A percentile compares a stretch with the other conserved stretches of the same genome.
These are phyloP conservation scores for Conomelus anceps DNA, from an alignment of 2,888 invertebrate genomes.

Conservation along the genomic window DNA sequence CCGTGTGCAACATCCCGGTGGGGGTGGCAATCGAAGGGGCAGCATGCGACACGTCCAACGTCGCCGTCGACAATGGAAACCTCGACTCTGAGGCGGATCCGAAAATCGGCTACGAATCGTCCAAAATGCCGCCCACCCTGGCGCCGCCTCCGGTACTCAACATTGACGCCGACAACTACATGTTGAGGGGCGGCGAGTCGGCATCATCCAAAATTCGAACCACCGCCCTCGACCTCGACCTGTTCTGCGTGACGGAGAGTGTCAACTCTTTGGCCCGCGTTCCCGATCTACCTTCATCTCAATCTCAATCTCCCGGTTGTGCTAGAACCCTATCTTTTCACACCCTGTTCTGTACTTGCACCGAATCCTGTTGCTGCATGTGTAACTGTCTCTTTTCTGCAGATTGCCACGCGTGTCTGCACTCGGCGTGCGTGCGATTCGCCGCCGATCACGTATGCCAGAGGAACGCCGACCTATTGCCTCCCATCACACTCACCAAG, in stretches of 20 bases:
- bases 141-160: conserved; percentile 36
- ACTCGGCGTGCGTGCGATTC: conserved; percentile 50
- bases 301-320: conserved; percentile 36
- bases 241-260: conserved; percentile 42
- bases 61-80: conserved; percentile 7
- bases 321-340: conserved; percentile 46
- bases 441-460: conserved; percentile 43
- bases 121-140: conserved; percentile 29
- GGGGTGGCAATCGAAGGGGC: background rate
- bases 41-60: background rate
- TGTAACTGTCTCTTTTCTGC: conserved; percentile 53
- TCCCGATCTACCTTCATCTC: conserved; percentile 31
- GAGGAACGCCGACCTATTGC: conserved; percentile 41
- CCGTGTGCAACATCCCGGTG: conserved; percentile 3
- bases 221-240: conserved; percentile 40
- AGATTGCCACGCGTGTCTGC: conserved; percentile 60
- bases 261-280: conserved; percentile 38
- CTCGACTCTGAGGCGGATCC: conserved; percentile 7
- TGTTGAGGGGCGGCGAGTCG: conserved; percentile 44
- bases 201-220: conserved; percentile 36
- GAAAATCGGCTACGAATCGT: conserved; percentile 9
- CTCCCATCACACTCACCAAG: conserved; percentile 42
- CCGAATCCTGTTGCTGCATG: conserved; percentile 52
- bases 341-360: conserved; percentile 45
- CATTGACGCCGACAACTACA: conserved; percentile 50